A percentile compares a stretch with the other conserved stretches of the same genome.
Evolutionary conservation across 2,797 vertebrate genomes (phyloP).

Genomic region (Premnoplex brunnescens): DNA sequence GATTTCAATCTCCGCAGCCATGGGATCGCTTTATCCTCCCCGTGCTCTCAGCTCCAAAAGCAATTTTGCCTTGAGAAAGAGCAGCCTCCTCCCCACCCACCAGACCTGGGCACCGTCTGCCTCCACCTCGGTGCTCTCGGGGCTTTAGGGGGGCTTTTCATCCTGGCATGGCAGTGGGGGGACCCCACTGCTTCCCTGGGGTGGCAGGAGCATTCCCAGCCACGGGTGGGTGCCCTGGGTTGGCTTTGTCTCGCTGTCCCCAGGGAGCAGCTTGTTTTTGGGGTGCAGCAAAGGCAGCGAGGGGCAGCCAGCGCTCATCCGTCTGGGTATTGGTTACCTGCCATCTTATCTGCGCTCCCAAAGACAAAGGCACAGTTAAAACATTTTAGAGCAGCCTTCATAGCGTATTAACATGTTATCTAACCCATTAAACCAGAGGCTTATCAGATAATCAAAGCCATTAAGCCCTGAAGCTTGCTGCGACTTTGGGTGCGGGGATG

Average conservation of each 20-base stretch:
- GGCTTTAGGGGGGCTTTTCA: not conserved
- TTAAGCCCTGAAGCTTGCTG: conserved; percentile 73
- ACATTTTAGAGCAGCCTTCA: conserved; percentile 73
- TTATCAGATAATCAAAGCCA: conserved; percentile 79
- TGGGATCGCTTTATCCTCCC: conserved; percentile 51
- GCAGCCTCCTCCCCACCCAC: not conserved
- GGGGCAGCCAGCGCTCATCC: not conserved
- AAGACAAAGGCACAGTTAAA: conserved; percentile 78
- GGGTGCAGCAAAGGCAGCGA: not conserved
- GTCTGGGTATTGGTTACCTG: conserved; percentile 71
- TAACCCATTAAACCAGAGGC: conserved; percentile 75
- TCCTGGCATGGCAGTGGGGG: accelerated
- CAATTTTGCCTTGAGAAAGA: conserved; percentile 3
- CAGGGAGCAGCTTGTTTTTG: not conserved
- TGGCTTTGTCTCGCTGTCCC: accelerated
- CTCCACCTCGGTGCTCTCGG: not conserved
- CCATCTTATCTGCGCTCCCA: conserved; percentile 75
- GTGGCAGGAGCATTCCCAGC: not conserved
- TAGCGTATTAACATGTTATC: conserved; percentile 77
- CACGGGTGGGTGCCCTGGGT: not conserved
- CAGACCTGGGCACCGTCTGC: accelerated
- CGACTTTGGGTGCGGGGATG: conserved; percentile 69
- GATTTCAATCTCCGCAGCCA: conserved; percentile 48
- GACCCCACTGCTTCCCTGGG: not conserved
- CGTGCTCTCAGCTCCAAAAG: not conserved